A percentile compares a stretch with the other conserved stretches of the same genome.
These are phyloP conservation scores for Ia io DNA, from an alignment of 2,113 vertebrate species.

Conservation along the genomic window DNA sequence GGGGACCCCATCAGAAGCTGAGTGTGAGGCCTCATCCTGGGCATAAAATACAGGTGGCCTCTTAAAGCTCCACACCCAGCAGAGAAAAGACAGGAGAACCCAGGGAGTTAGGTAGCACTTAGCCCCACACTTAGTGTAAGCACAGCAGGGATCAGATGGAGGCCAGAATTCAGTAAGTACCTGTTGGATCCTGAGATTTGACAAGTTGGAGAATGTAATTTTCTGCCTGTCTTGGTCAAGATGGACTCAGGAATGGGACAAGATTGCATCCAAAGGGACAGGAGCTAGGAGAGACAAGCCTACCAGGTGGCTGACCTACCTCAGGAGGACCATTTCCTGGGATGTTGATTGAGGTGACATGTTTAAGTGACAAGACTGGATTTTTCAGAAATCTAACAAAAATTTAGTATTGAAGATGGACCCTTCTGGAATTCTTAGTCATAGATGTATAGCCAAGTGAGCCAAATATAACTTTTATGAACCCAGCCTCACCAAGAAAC, in stretches of 20 bases:
- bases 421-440: background rate
- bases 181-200: background rate
- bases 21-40: background rate
- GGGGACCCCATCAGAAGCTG: background rate
- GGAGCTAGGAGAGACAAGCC: background rate
- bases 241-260: background rate
- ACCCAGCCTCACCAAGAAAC: background rate
- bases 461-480: background rate
- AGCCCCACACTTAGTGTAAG: background rate
- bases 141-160: background rate
- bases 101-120: too few species aligned
- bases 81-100: background rate
- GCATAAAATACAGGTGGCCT: background rate
- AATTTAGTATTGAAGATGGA: background rate
- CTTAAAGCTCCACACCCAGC: background rate
- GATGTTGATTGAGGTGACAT: background rate
- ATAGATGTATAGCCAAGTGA: background rate
- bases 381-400: conserved; percentile 9
- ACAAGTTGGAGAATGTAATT: background rate
- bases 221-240: background rate
- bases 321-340: background rate
- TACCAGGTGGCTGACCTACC: background rate
- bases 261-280: background rate
- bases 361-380: background rate
- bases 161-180: background rate